Conservation (phyloP, 2,113 vertebrate genomes). For the Heteronetta atricapilla region DNA sequence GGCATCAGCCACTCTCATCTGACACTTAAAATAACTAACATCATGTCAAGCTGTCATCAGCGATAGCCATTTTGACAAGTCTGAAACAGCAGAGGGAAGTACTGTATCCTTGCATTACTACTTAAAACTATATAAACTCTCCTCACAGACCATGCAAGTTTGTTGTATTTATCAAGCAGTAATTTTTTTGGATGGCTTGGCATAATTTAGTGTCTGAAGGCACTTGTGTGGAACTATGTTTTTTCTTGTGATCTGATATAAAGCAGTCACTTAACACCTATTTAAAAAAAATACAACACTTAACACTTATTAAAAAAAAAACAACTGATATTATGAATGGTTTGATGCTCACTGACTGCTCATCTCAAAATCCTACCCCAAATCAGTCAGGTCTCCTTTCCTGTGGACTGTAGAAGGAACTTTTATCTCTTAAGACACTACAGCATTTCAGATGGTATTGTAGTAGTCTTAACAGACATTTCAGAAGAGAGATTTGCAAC, state of each 20-base stretch:
- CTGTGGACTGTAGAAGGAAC: background rate
- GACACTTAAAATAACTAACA: conserved; percentile 75
- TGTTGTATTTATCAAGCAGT: background rate
- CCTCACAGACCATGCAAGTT: background rate
- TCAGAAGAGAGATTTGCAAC: background rate
- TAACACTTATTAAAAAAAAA: too few species aligned
- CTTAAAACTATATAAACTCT: conserved; percentile 47
- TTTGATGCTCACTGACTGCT: background rate
- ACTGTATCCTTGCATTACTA: conserved; percentile 6
- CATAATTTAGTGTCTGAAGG: background rate
- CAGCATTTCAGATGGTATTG: background rate
- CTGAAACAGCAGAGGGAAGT: conserved; percentile 49
- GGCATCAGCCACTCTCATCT: conserved; percentile 72
- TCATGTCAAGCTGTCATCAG: conserved; percentile 71
- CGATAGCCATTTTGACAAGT: conserved; percentile 66
- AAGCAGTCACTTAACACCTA: background rate
- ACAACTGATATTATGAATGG: background rate
- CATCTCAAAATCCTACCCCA: background rate
- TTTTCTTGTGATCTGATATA: background rate
- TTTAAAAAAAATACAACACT: background rate
- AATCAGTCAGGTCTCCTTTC: background rate
- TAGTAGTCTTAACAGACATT: background rate
- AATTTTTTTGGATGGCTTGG: conserved; percentile 19
- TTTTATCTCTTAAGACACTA: background rate
- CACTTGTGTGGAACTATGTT: background rate